Evolutionary conservation across 2,888 invertebrate genomes (phyloP).

Genomic region (Dichetophora obliterata): DNA sequence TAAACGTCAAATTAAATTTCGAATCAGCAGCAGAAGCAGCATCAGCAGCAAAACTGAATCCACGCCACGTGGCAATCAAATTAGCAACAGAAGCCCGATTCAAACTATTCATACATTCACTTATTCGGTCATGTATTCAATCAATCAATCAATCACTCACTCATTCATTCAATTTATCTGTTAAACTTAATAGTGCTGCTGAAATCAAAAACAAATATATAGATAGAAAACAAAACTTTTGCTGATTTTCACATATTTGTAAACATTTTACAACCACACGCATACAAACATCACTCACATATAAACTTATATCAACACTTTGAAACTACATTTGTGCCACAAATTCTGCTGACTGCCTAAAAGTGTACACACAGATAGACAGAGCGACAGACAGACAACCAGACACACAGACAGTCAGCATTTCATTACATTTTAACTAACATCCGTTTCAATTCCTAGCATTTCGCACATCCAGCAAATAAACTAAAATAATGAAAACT

Average conservation of each 20-base stretch:
- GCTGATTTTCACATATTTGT: too few species aligned
- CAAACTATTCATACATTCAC: not conserved
- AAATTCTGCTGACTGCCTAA: too few species aligned
- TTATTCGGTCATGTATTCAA: not conserved
- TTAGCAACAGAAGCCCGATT: not conserved
- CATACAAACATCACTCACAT: too few species aligned
- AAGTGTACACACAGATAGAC: too few species aligned
- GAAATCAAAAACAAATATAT: too few species aligned
- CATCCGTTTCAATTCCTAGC: not conserved
- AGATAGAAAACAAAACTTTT: too few species aligned
- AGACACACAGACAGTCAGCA: too few species aligned
- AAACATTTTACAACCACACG: too few species aligned
- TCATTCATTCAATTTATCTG: not conserved
- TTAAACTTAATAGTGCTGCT: not conserved
- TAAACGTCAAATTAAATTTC: not conserved
- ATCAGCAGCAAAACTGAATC: not conserved
- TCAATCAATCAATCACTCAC: not conserved
- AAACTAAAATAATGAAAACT: constrained; percentile 1
- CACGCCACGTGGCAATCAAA: not conserved
- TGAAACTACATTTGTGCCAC: too few species aligned
- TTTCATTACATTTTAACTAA: too few species aligned
- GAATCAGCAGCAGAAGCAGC: not conserved
- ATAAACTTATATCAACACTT: too few species aligned
- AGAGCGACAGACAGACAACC: too few species aligned
- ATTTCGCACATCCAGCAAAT: not conserved